Evolutionary conservation across 2,113 vertebrate species (phyloP), one percentile per base, ranked within the genome.

Genomic region (Ploceus nigricollis): DNA sequence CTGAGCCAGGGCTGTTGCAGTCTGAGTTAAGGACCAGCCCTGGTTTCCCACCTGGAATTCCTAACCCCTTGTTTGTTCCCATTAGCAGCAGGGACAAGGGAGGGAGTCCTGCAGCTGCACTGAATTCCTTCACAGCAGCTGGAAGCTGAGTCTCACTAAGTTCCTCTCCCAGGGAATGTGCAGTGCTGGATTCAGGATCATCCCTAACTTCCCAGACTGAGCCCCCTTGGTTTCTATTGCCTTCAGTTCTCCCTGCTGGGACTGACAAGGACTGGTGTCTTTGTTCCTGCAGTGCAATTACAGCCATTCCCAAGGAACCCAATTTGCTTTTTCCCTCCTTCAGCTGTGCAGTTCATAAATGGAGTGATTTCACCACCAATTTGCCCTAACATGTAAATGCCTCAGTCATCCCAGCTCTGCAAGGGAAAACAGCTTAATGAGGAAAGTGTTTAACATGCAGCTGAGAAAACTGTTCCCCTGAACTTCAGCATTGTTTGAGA

Each of bases 101-200:
- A 50, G 51, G 50, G 54, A 23, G 27, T 19, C 18, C 58, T 37
- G 47, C 51, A 44, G 6, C 78, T 53, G 0, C 2, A 3, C 69
- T 22, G 1, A 47, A 13, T 7, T 20, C 21, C 61, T 17, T 2
- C 2, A 25, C 72, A 60, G 63, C 16, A 44, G 42, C 3, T 61
- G 80, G 35, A 40, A 37, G 47, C 8, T 11, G 31, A 73, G 21
- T 17, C 56, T 56, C 45, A 4, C 63, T 5, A 1, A 13, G 14
- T 7, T 71, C 16, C 39, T 25, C 66, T 60, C 35, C 1, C 6
- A 48, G 44, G 5, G 53, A 64, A 2, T 0, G 3, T 17, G 54
- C 9, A 30, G 48, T 15, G 53, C 54, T 78, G 42, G 20, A 3
- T 23, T 68, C 25, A 48, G 65, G 56, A 83, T 35, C 37, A 64